A percentile compares a stretch with the other conserved stretches of the same genome.
These are phyloP conservation scores for Triplophysa dalaica DNA, from an alignment of 2,113 vertebrate genomes.

Conservation along the genomic window DNA sequence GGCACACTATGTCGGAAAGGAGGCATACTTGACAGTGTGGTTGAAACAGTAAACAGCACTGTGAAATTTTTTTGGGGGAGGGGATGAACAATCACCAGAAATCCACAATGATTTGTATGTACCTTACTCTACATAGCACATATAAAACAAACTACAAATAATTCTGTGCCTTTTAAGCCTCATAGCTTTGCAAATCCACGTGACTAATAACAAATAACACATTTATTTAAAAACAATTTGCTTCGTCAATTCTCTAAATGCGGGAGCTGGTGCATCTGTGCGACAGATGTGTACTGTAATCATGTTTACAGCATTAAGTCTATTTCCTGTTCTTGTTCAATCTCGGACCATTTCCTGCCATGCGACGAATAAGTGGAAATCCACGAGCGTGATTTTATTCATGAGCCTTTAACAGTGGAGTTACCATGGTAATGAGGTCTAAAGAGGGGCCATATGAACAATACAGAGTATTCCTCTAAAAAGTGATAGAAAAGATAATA, in stretches of 20 bases:
- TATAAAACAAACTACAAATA: neutral
- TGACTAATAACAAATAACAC: conserved; percentile 13
- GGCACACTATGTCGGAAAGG: too few species aligned
- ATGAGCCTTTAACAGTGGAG: conserved; percentile 48
- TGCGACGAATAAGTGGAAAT: conserved; percentile 59
- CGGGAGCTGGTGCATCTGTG: neutral
- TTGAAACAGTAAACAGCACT: too few species aligned
- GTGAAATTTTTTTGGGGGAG: too few species aligned
- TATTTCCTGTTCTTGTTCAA: conserved; percentile 47
- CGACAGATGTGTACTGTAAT: conserved; percentile 15
- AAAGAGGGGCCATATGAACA: conserved; percentile 57
- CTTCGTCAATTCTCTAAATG: neutral
- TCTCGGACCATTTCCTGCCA: conserved; percentile 49
- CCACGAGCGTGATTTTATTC: conserved; percentile 43
- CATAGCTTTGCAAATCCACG: neutral
- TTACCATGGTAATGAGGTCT: conserved; percentile 63
- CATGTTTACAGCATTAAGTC: conserved; percentile 16
- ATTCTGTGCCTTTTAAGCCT: neutral
- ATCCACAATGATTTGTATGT: too few species aligned
- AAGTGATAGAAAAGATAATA: conserved; percentile 28
- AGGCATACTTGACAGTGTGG: too few species aligned
- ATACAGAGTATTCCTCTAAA: conserved; percentile 39
- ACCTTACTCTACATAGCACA: too few species aligned
- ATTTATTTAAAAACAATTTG: neutral
- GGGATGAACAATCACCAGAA: too few species aligned